phyloP scores from a whole-genome alignment of 2,797 vertebrate species.

The Gymnocypris eckloni region DNA sequence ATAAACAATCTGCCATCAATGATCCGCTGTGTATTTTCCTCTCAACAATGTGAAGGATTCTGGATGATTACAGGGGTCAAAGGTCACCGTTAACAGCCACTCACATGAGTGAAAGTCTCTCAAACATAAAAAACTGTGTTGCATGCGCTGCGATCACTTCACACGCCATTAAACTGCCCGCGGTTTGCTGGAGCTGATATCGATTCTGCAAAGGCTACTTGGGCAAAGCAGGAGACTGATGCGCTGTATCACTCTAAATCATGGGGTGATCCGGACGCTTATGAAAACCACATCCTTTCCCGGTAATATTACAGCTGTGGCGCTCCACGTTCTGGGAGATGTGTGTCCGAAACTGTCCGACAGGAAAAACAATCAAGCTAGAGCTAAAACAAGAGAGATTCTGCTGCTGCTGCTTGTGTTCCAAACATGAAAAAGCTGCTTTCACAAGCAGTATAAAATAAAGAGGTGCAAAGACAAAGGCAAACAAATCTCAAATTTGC shows the following conservation, averaged over 20 bases:
- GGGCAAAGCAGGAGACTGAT: conserved; percentile 70
- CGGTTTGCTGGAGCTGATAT: conserved; percentile 70
- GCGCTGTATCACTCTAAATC: conserved; percentile 71
- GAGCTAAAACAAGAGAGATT: conserved; percentile 20
- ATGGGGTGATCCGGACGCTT: conserved; percentile 54
- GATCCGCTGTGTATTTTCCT: neutral
- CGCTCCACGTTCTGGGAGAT: neutral
- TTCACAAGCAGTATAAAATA: neutral
- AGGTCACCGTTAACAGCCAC: conserved; percentile 59
- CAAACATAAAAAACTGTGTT: conserved; percentile 70
- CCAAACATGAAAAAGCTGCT: neutral
- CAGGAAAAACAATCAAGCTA: conserved; percentile 16
- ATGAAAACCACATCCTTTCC: conserved; percentile 39
- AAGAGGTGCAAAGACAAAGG: neutral
- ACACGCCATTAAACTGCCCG: conserved; percentile 73
- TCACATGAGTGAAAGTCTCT: conserved; percentile 60
- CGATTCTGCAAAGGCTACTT: conserved; percentile 71
- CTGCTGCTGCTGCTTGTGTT: neutral
- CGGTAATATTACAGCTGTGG: neutral
- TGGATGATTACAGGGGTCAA: conserved; percentile 28
- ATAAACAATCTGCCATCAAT: neutral
- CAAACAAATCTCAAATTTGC: neutral
- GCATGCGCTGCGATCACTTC: conserved; percentile 70
- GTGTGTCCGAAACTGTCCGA: conserved; percentile 9
- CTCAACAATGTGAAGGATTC: neutral